Evolutionary conservation across 2,113 vertebrate species (phyloP).

Genomic region (Burhinus oedicnemus): DNA sequence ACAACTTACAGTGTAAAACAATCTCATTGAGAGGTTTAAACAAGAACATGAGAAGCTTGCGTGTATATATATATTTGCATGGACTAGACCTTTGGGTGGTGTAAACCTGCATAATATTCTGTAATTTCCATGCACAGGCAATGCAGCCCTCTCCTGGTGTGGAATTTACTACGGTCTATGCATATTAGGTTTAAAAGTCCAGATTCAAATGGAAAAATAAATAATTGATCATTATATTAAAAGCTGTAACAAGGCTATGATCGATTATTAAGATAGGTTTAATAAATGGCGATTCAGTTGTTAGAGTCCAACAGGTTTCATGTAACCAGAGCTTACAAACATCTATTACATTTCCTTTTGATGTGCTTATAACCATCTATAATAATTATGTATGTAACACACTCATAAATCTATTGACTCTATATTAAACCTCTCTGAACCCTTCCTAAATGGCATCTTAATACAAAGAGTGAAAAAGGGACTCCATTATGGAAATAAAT

Average conservation of each 20-base stretch:
- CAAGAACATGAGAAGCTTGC: not conserved
- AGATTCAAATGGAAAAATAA: conserved; percentile 29
- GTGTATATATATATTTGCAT: not conserved
- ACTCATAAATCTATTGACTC: conserved; percentile 49
- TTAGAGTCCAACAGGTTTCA: conserved; percentile 32
- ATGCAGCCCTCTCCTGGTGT: not conserved
- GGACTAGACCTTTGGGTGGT: not conserved
- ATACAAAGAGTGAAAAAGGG: conserved; percentile 11
- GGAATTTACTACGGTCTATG: not conserved
- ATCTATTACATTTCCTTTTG: conserved; percentile 44
- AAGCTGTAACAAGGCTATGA: not conserved
- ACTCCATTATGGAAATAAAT: conserved; percentile 1
- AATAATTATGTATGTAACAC: conserved; percentile 35
- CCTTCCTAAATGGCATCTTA: conserved; percentile 31
- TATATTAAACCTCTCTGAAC: conserved; percentile 49
- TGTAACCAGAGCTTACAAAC: conserved; percentile 48
- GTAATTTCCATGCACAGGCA: not conserved
- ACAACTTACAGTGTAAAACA: not conserved
- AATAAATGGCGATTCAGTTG: conserved; percentile 11
- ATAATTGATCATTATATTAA: not conserved
- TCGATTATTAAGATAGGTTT: not conserved
- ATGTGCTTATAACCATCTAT: conserved; percentile 44
- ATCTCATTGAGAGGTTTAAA: not conserved
- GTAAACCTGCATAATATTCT: not conserved
- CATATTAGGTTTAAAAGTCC: not conserved